Percentiles rank a stretch among this genome's conserved stretches.
Conservation (phyloP, 2,797 vertebrate genomes). For the Sebastes steindachneri region DNA sequence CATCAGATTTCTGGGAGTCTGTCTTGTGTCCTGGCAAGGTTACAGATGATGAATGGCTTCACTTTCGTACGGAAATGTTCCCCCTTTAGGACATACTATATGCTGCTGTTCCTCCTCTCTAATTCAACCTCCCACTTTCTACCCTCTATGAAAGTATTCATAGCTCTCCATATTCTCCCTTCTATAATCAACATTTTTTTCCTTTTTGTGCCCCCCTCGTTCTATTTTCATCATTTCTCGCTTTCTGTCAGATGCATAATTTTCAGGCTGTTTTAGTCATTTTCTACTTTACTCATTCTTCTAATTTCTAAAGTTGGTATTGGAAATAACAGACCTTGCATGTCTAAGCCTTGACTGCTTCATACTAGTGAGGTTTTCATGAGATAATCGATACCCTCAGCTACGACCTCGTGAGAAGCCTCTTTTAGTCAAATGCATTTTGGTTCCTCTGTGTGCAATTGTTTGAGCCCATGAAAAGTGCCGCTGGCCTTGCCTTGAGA, state of each 20-base stretch:
- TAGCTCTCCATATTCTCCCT: background rate
- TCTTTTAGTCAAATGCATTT: conserved; percentile 8
- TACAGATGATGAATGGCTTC: conserved; percentile 57
- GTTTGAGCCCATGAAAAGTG: conserved; percentile 12
- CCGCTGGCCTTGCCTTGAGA: background rate
- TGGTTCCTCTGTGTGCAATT: conserved; percentile 3
- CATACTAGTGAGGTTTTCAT: conserved; percentile 6
- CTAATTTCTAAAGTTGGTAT: background rate
- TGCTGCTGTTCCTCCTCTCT: conserved; percentile 20
- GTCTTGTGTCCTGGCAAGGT: conserved; percentile 51
- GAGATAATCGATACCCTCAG: conserved; percentile 25
- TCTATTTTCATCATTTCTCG: conserved; percentile 7
- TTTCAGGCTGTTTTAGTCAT: background rate
- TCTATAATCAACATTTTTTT: conserved; percentile 12
- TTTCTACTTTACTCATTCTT: background rate
- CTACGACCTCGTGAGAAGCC: conserved; percentile 7
- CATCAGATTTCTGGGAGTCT: conserved; percentile 31
- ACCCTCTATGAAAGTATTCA: background rate
- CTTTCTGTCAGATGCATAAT: background rate
- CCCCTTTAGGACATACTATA: conserved; percentile 36
- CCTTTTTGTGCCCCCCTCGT: background rate
- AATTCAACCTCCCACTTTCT: conserved; percentile 22
- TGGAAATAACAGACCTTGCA: background rate
- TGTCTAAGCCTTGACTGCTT: background rate
- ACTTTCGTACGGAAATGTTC: conserved; percentile 10